Evolutionary conservation across 2,113 vertebrate species (phyloP), one percentile per base, ranked within the genome.

Genomic region (Paratilapia polleni): DNA sequence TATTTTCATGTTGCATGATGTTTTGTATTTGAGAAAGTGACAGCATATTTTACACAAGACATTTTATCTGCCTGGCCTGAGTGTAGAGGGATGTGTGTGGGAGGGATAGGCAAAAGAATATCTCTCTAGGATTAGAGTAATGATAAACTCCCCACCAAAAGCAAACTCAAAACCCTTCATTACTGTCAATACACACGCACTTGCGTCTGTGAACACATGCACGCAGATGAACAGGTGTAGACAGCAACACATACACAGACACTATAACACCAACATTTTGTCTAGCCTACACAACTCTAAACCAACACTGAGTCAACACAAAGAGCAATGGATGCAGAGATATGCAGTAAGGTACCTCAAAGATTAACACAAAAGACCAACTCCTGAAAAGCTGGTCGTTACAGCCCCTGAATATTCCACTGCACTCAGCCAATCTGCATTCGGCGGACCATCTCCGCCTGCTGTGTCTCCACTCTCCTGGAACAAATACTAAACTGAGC

Each of bases 401-500:
- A 75, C 26, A 78, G 73, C 85, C 82, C 79, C 83, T 86, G 66
- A 84, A 88, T 85, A 84, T 87, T 90, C 86, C 43, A 22, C 62
- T 31, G 3, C 8, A 22, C 74, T 80, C 84, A 82, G 78, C 81
- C 83, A 61, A 91, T 93, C 82, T 91, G 89, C 92, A 91, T 93
- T 88, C 70, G 43, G 12, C 12, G 8, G 63, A 82, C 85, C 79
- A 1, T 79, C 87, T 63, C 76, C 64, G 80, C 83, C 90, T 62
- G 76, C 89, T 74, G 85, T 84, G 89, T 81, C 89, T 89, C 85
- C 84, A 77, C 86, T 94, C 92, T 91, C 78, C 84, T 90, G 91
- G 92, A 94, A 93, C 92, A 93, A 94, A 95, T 79, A 88, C 90
- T 90, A 89, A 92, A 92, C 87, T 2, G 84, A 93, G 82, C 88